These are phyloP conservation scores for Pissodes strobi DNA, from an alignment of 1,140 invertebrate species.

Conservation along the genomic window DNA sequence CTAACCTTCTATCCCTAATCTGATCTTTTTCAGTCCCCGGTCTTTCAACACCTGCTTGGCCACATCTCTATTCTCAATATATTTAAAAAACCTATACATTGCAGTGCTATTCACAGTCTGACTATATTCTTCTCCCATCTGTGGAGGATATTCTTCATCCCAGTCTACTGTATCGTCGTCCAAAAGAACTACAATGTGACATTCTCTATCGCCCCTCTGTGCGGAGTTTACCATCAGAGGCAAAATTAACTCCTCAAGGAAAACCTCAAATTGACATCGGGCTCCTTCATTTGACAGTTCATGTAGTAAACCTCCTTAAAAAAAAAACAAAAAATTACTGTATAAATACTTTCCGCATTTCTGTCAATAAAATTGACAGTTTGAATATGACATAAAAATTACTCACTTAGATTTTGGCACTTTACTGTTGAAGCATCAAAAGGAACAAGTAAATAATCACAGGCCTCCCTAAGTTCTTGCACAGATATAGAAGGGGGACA, in stretches of 20 bases:
- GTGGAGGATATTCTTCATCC: constrained; percentile 98
- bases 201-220: constrained; percentile 85
- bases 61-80: constrained; percentile 98
- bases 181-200: constrained; percentile 92
- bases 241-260: constrained; percentile 93
- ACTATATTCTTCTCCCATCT: constrained; percentile 98
- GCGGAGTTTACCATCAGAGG: constrained; percentile 96
- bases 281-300: constrained; percentile 99
- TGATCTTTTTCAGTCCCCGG: constrained; percentile 96
- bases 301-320: constrained; percentile 88
- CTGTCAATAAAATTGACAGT: no score
- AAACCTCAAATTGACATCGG: constrained; percentile 93
- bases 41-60: constrained; percentile 99
- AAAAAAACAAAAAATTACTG: neutral
- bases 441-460: constrained; percentile 97
- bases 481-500: constrained; percentile 86
- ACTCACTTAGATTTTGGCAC: constrained; percentile 91
- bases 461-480: constrained; percentile 95
- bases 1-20: constrained; percentile 92
- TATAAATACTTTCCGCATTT: neutral
- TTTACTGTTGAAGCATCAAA: constrained; percentile 96
- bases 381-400: no score
- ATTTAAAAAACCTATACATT: constrained; percentile 98
- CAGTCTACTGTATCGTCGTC: constrained; percentile 97
- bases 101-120: constrained; percentile 91